These are phyloP conservation scores for Ylistrum balloti DNA, from an alignment of 1,140 invertebrate genomes.

Conservation along the genomic window DNA sequence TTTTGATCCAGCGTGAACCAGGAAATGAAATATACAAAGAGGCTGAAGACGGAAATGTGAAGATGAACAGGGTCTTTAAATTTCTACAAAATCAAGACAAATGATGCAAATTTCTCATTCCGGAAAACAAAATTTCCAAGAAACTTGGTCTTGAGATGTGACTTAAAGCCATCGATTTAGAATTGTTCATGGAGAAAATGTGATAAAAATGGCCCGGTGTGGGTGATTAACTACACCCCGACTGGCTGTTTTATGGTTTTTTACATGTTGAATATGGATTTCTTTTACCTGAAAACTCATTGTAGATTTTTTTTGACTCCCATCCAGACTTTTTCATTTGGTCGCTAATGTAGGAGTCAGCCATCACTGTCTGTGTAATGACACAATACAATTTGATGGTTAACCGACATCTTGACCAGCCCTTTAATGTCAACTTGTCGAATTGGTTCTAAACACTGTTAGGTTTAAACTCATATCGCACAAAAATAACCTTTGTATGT, in stretches of 20 bases:
- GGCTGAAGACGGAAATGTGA: constrained; percentile 15
- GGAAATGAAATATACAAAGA: constrained; percentile 39
- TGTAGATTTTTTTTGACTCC: constrained; percentile 29
- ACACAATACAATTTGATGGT: background rate
- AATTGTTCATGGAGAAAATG: constrained; percentile 39
- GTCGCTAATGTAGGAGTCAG: background rate
- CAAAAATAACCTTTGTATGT: constrained; percentile 26
- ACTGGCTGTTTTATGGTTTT: constrained; percentile 16
- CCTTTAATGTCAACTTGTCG: background rate
- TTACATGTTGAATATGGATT: constrained; percentile 40
- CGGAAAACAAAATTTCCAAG: constrained; percentile 34
- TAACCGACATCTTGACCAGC: constrained; percentile 7
- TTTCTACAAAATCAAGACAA: constrained; percentile 28
- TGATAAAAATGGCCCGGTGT: background rate
- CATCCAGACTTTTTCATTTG: constrained; percentile 32
- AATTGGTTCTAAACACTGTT: background rate
- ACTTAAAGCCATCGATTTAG: constrained; percentile 38
- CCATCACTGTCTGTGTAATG: background rate
- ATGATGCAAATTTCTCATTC: constrained; percentile 35
- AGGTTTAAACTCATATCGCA: background rate
- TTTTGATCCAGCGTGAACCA: background rate
- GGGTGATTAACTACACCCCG: constrained; percentile 16
- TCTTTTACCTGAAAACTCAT: constrained; percentile 39
- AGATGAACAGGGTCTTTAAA: constrained; percentile 39
- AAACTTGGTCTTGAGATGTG: constrained; percentile 32